Evolutionary conservation across 2,113 vertebrate genomes (phyloP).

Genomic region (Tachysurus vachellii): DNA sequence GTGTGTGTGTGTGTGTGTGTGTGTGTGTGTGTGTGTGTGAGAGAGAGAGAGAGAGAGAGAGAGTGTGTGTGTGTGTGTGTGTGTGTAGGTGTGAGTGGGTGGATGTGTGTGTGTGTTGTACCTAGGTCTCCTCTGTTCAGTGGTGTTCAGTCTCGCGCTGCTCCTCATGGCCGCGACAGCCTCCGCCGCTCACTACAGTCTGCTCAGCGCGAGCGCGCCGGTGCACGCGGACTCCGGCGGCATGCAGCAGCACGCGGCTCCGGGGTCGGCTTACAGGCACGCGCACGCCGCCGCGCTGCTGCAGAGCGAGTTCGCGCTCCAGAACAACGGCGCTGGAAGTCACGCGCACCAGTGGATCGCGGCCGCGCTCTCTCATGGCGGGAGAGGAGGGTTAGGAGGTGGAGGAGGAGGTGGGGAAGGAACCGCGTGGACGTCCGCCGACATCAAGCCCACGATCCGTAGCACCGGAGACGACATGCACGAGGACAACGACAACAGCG

Average conservation of each 20-base stretch:
- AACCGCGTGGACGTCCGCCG: conserved; percentile 86
- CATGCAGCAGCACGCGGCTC: conserved; percentile 76
- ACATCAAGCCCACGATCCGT: conserved; percentile 89
- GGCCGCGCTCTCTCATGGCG: conserved; percentile 77
- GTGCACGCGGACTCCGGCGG: conserved; percentile 90
- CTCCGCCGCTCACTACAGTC: conserved; percentile 95
- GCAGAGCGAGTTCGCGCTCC: conserved; percentile 83
- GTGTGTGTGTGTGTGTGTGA: not conserved
- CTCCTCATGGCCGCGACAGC: conserved; percentile 93
- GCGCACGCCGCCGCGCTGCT: conserved; percentile 82
- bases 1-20: not conserved
- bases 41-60: conserved; percentile 1
- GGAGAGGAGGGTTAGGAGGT: conserved; percentile 14
- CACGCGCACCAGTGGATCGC: conserved; percentile 97
- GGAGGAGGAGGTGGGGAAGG: conserved; percentile 73
- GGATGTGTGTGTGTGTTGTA: conserved; percentile 9
- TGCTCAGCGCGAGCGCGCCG: conserved; percentile 88
- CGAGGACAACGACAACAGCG: conserved; percentile 37
- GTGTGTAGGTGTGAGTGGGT: not conserved
- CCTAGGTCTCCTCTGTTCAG: not conserved
- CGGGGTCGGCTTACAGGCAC: conserved; percentile 86
- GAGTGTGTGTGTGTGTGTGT: not conserved
- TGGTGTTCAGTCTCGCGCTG: conserved; percentile 23
- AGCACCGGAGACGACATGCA: conserved; percentile 79
- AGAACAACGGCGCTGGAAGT: conserved; percentile 92